phyloP scores from a whole-genome alignment of 2,113 vertebrate genomes.

The Dipodomys stephensi region DNA sequence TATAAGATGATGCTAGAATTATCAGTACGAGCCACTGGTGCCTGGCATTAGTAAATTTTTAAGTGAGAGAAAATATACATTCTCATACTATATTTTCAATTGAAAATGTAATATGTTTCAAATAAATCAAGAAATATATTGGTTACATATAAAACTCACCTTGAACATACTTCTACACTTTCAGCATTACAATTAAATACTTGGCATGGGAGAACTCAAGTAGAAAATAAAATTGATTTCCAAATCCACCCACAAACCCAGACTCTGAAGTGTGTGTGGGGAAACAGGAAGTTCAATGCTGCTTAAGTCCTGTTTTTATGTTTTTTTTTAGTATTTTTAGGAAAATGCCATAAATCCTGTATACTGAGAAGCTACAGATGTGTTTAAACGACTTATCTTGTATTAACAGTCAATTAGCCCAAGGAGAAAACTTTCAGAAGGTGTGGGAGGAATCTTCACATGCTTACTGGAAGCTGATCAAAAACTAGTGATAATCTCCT shows the following conservation, averaged over 20 bases:
- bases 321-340: background rate
- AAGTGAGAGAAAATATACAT: too few relatives aligned
- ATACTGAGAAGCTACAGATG: constrained; percentile 2
- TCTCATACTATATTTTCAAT: background rate
- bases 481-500: constrained; percentile 56
- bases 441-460: constrained; percentile 61
- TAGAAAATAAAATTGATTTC: background rate
- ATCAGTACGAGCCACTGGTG: too few relatives aligned
- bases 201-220: background rate
- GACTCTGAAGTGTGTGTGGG: background rate
- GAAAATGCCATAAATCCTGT: constrained; percentile 44
- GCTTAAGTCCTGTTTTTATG: constrained; percentile 47
- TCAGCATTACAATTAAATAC: background rate
- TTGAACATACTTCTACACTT: background rate
- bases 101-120: background rate
- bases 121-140: background rate
- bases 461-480: constrained; percentile 27
- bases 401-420: constrained; percentile 70
- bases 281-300: background rate
- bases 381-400: constrained; percentile 67
- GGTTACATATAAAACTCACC: background rate
- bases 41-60: too few relatives aligned
- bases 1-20: too few relatives aligned
- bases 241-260: background rate
- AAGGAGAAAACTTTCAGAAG: constrained; percentile 62